phyloP scores from a whole-genome alignment of 1,140 invertebrate genomes.

The Colletes gigas region DNA sequence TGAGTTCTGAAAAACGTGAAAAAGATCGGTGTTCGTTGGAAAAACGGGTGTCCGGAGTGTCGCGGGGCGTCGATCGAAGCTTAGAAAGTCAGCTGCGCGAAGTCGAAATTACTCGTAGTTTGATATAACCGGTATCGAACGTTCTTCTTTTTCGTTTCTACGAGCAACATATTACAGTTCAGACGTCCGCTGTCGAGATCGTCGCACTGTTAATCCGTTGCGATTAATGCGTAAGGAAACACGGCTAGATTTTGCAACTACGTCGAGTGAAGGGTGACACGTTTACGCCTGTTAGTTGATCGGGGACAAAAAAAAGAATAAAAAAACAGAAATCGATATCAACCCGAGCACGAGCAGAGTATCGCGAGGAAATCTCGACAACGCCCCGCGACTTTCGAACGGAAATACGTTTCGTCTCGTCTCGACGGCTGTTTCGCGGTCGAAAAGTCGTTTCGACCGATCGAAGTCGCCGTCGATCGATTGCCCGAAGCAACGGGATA shows the following conservation, averaged over 20 bases:
- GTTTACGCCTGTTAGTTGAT: slow-evolving; percentile 10
- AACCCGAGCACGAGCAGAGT: too few relatives aligned
- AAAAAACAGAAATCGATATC: not conserved
- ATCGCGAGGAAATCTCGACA: not conserved
- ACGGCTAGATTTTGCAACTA: slow-evolving; percentile 26
- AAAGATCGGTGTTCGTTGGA: slow-evolving; percentile 5
- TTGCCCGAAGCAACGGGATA: too few relatives aligned
- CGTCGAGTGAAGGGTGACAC: slow-evolving; percentile 58
- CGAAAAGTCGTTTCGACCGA: not conserved
- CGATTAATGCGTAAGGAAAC: not conserved
- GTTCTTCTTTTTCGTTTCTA: not conserved
- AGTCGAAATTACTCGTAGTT: not conserved
- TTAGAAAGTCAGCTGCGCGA: not conserved
- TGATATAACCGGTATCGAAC: not conserved
- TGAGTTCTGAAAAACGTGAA: slow-evolving; percentile 83
- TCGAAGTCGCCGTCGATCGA: not conserved
- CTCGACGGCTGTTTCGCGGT: not conserved
- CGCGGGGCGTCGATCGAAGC: not conserved
- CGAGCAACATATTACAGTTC: not conserved
- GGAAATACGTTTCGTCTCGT: not conserved
- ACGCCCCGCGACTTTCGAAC: not conserved
- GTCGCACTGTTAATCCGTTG: not conserved
- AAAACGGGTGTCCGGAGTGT: not conserved
- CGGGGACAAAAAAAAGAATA: not conserved
- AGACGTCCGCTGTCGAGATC: not conserved